These are phyloP conservation scores for Neodiprion fabricii DNA, from an alignment of 1,140 invertebrate species.

Conservation along the genomic window DNA sequence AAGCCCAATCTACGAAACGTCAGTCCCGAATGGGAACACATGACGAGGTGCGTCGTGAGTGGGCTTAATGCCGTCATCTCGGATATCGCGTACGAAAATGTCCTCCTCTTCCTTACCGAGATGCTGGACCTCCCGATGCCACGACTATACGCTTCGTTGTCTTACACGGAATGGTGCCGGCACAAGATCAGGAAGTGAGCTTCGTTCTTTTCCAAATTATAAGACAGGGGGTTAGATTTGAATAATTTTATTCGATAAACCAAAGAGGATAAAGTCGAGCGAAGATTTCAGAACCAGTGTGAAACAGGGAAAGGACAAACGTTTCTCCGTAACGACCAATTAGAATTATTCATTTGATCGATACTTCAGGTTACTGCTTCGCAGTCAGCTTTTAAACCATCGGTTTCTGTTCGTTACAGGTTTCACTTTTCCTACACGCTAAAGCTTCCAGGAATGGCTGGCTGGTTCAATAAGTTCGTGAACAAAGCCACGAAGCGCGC, in stretches of 20 bases:
- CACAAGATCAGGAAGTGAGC: slow-evolving; percentile 32
- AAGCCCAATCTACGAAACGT: slow-evolving; percentile 52
- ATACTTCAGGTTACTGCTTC: too few species aligned
- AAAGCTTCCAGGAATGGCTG: background rate
- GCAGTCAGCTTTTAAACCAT: too few species aligned
- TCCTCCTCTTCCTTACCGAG: slow-evolving; percentile 43
- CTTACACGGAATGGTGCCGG: slow-evolving; percentile 35
- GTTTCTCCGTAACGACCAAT: too few species aligned
- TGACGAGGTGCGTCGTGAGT: slow-evolving; percentile 51
- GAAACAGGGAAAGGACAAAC: too few species aligned
- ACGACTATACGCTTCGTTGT: slow-evolving; percentile 39
- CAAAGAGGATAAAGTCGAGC: too few species aligned
- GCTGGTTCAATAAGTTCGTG: background rate
- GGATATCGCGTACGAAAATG: slow-evolving; percentile 38
- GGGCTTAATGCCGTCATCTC: slow-evolving; percentile 50
- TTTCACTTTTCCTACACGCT: background rate
- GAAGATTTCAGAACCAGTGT: too few species aligned
- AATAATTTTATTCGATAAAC: too few species aligned
- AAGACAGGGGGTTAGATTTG: too few species aligned
- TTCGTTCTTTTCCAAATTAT: background rate
- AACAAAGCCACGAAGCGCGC: background rate
- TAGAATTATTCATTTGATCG: too few species aligned
- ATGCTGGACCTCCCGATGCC: slow-evolving; percentile 46
- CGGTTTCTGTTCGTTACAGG: background rate
- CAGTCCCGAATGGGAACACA: slow-evolving; percentile 56